phyloP scores from a whole-genome alignment of 35 echinoderm and acorn worm genomes.

The Diadema setosum region DNA sequence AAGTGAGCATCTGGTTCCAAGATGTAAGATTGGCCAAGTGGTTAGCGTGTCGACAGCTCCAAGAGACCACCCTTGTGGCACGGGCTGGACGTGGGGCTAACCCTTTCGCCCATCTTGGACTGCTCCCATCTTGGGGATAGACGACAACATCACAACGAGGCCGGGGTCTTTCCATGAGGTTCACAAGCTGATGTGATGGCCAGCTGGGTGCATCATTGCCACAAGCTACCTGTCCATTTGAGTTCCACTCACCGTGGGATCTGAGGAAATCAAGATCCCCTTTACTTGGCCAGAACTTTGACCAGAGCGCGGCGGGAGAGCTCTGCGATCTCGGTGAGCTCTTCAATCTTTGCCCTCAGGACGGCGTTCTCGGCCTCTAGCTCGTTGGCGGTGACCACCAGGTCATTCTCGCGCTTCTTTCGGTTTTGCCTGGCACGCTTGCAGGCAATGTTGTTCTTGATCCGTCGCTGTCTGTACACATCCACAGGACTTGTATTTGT shows the following conservation, averaged over 20 bases:
- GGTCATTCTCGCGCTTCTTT: not conserved
- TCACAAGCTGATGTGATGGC: too few species aligned
- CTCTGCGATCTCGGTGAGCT: constrained; percentile 8
- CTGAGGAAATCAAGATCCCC: not conserved
- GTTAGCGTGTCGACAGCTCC: too few species aligned
- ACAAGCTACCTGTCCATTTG: not conserved
- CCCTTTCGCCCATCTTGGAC: too few species aligned
- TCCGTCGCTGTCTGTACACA: not conserved
- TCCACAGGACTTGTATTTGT: not conserved
- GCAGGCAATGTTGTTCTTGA: not conserved
- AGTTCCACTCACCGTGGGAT: not conserved
- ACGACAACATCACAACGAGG: too few species aligned
- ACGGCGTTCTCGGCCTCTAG: not conserved
- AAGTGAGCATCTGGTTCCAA: too few species aligned
- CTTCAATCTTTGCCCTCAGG: not conserved
- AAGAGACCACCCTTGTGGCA: too few species aligned
- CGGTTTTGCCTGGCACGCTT: not conserved
- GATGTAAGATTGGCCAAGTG: too few species aligned
- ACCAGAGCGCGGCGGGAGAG: not conserved
- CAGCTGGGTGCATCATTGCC: too few species aligned
- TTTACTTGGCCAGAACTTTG: constrained; percentile 1
- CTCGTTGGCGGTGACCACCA: not conserved
- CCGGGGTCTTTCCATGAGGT: too few species aligned
- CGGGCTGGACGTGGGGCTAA: too few species aligned
- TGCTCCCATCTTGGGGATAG: too few species aligned